A percentile compares a stretch with the other conserved stretches of the same genome.
These are phyloP conservation scores for Sipha flava DNA, from an alignment of 1,140 invertebrate genomes.

Conservation along the genomic window DNA sequence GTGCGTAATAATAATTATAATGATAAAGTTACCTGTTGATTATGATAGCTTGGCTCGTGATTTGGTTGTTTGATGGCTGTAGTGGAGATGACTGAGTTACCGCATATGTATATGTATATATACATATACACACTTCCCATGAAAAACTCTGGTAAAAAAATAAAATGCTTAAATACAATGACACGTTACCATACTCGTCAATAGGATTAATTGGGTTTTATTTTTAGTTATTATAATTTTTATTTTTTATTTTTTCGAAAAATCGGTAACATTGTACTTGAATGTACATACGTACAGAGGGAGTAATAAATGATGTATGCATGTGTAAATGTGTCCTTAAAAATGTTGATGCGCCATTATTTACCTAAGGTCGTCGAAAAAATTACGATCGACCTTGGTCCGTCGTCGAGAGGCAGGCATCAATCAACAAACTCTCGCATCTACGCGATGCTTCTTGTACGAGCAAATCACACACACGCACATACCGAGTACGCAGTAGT, in stretches of 20 bases:
- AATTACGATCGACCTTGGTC: conserved; percentile 16
- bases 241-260: not conserved
- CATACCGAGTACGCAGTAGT: not conserved
- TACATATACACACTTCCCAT: not conserved
- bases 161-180: not conserved
- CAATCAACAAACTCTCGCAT: conserved; percentile 4
- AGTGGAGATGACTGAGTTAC: not conserved
- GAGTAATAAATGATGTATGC: not conserved
- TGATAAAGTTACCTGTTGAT: conserved; percentile 28
- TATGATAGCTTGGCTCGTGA: not conserved
- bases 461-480: not conserved
- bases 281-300: not conserved
- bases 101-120: not conserved
- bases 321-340: not conserved
- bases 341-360: conserved; percentile 16
- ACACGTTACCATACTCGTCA: not conserved
- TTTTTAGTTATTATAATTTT: not conserved
- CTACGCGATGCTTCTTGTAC: not conserved
- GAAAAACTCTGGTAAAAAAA: not conserved
- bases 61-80: not conserved
- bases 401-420: conserved; percentile 4
- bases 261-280: not conserved
- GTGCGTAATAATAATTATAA: conserved; percentile 29
- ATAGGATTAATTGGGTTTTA: not conserved
- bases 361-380: conserved; percentile 31